Percentiles rank a stretch among this genome's conserved stretches.
Evolutionary conservation across 1,140 invertebrate species (phyloP).

Genomic region (Euborellia annulipes): DNA sequence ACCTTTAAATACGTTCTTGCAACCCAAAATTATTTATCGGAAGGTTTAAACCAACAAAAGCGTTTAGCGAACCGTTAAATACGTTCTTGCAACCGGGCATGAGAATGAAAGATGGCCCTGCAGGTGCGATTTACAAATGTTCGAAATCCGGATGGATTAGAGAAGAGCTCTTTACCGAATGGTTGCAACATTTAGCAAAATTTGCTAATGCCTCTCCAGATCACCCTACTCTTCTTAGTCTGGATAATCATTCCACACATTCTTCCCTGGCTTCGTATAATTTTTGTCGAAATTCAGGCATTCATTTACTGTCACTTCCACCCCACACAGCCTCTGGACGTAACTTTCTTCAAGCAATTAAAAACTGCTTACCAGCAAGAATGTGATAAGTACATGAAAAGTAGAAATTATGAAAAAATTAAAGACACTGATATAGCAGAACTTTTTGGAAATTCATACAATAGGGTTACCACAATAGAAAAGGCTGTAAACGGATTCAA

Average conservation of each 20-base stretch:
- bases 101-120: no score
- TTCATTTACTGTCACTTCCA: neutral
- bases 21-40: no score
- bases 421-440: slow-evolving; percentile 17
- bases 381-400: slow-evolving; percentile 16
- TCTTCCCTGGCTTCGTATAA: slow-evolving; percentile 8
- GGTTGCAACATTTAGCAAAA: slow-evolving; percentile 13
- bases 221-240: slow-evolving; percentile 16
- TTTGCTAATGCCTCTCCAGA: slow-evolving; percentile 12
- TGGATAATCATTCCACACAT: slow-evolving; percentile 14
- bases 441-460: slow-evolving; percentile 22
- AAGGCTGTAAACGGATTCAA: slow-evolving; percentile 25
- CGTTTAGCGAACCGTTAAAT: no score
- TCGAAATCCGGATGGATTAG: slow-evolving; percentile 17
- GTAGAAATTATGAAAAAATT: slow-evolving; percentile 8
- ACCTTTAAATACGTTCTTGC: no score
- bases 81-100: no score
- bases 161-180: slow-evolving; percentile 12
- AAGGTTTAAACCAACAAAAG: no score
- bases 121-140: no score
- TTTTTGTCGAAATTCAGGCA: slow-evolving; percentile 7
- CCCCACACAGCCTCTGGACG: neutral
- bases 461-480: slow-evolving; percentile 21
- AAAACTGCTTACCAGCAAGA: slow-evolving; percentile 15
- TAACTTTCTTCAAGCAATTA: neutral